phyloP scores from a whole-genome alignment of 2,113 vertebrate species.

The Eubucco bourcierii region DNA sequence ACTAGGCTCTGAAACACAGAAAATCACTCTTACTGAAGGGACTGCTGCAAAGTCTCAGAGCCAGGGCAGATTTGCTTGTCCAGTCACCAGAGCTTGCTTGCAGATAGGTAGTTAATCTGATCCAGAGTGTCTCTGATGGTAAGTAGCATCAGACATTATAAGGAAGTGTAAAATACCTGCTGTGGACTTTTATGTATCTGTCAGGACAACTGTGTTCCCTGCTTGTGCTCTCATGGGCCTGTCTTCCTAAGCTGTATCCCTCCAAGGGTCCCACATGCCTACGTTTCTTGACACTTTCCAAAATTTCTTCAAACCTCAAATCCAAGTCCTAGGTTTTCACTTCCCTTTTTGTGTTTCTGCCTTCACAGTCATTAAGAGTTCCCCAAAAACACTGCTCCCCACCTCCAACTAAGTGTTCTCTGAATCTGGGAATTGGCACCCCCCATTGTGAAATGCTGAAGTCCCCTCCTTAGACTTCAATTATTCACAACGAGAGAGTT shows the following conservation, averaged over 20 bases:
- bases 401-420: not conserved
- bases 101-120: not conserved
- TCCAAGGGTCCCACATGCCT: not conserved
- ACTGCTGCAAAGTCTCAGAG: not conserved
- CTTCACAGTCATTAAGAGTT: not conserved
- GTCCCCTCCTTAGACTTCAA: not conserved
- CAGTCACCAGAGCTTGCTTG: not conserved
- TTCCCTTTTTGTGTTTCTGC: not conserved
- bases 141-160: not conserved
- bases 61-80: not conserved
- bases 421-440: not conserved
- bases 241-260: not conserved
- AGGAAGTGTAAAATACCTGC: not conserved
- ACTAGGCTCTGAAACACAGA: not conserved
- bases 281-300: rapidly evolving
- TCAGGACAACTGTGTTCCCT: not conserved
- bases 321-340: not conserved
- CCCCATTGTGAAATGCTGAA: not conserved
- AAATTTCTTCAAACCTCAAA: not conserved
- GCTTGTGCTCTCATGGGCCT: not conserved
- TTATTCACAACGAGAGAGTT: not conserved
- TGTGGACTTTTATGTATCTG: rapidly evolving
- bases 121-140: not conserved
- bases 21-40: not conserved
- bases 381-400: not conserved